Conservation (phyloP, 2,888 invertebrate species). For the Corbicula japonica region DNA sequence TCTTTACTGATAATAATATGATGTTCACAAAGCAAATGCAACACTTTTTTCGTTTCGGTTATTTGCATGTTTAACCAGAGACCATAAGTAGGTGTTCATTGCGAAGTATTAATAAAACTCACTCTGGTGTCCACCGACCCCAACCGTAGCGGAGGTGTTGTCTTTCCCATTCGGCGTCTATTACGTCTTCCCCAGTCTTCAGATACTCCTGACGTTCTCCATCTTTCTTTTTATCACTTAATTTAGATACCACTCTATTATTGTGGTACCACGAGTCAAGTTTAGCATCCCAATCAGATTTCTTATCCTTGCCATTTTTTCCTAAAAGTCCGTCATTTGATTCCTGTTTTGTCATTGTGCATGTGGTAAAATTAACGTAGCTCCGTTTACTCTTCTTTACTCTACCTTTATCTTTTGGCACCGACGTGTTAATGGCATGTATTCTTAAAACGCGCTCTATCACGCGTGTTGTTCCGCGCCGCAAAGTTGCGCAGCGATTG, state of each 20-base stretch:
- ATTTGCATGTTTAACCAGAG: not conserved
- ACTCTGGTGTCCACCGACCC: constrained; percentile 63
- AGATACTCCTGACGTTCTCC: not conserved
- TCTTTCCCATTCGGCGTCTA: constrained; percentile 60
- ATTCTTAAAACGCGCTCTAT: no score
- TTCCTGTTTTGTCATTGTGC: no score
- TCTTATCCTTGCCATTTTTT: not conserved
- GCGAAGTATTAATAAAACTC: constrained; percentile 18
- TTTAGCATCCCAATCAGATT: constrained; percentile 1
- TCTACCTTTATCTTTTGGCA: no score
- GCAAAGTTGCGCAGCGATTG: no score
- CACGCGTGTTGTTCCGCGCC: no score
- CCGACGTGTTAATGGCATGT: no score
- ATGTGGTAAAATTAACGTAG: no score
- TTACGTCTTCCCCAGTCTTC: not conserved
- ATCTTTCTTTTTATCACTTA: not conserved
- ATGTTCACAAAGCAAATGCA: not conserved
- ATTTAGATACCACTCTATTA: constrained; percentile 8
- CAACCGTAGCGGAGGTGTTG: constrained; percentile 63
- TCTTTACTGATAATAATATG: not conserved
- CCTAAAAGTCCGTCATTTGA: no score
- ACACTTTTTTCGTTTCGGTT: not conserved
- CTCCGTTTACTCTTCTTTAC: no score
- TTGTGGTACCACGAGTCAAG: not conserved
- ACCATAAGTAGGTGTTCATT: not conserved